These are phyloP conservation scores for Trachemys scripta DNA, from an alignment of 2,113 vertebrate species.

Conservation along the genomic window DNA sequence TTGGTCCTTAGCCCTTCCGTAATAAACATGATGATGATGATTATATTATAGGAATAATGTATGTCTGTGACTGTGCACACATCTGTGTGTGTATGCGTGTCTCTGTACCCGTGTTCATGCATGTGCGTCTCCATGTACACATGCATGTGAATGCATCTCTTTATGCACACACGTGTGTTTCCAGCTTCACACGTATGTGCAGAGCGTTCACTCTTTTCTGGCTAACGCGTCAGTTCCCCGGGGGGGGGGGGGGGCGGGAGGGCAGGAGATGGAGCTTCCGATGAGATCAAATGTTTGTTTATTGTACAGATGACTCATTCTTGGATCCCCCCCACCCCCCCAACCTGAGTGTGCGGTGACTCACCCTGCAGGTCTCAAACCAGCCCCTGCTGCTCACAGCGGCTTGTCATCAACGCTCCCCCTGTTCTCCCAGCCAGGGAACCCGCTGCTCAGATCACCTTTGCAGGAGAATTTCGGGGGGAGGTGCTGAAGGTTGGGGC, in stretches of 20 bases:
- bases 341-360: constrained; percentile 14
- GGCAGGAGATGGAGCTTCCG: background rate
- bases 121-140: background rate
- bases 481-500: background rate
- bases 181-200: too few species aligned
- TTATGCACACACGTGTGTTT: background rate
- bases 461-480: background rate
- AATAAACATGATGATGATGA: too few species aligned
- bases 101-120: background rate
- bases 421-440: background rate
- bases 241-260: background rate
- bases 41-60: too few species aligned
- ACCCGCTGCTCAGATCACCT: background rate
- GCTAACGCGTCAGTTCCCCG: background rate
- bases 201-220: background rate
- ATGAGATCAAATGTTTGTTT: constrained; percentile 42
- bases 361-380: background rate
- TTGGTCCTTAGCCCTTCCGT: too few species aligned
- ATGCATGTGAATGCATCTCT: background rate
- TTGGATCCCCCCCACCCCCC: background rate
- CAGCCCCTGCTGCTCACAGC: rapidly evolving
- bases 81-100: background rate
- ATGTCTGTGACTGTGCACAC: background rate
- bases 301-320: constrained; percentile 47
- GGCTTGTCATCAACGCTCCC: background rate